Percentiles rank a stretch among this genome's conserved stretches.
Conservation (phyloP, 1,140 invertebrate genomes). For the Heterodera carotae region DNA sequence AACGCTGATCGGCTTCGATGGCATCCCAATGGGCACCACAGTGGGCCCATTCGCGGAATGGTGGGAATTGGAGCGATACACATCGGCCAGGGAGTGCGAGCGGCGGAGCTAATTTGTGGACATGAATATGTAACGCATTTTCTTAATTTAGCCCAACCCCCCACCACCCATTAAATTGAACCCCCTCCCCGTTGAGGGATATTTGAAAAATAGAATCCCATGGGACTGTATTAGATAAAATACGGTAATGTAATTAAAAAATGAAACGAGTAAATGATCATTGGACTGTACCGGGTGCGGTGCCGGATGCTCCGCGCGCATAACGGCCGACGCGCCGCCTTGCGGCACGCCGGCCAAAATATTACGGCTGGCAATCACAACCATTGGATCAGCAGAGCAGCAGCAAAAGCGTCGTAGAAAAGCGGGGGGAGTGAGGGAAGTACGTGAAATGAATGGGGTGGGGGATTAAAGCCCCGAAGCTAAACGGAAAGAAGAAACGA, state of each 20-base stretch:
- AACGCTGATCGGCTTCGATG: slow-evolving; percentile 18
- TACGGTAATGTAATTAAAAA: too few relatives aligned
- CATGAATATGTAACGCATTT: too few relatives aligned
- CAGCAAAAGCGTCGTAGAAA: too few relatives aligned
- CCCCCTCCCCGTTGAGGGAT: too few relatives aligned
- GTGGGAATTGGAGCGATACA: neutral
- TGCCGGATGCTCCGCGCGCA: slow-evolving; percentile 18
- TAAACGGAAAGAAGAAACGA: neutral
- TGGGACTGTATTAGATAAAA: too few relatives aligned
- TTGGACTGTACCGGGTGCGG: slow-evolving; percentile 17
- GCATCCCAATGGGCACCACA: slow-evolving; percentile 25
- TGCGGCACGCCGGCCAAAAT: slow-evolving; percentile 4
- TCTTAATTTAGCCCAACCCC: too few relatives aligned
- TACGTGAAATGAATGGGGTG: neutral
- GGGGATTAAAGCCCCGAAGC: neutral
- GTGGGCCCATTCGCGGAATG: slow-evolving; percentile 7
- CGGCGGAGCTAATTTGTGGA: slow-evolving; percentile 4
- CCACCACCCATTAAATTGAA: too few relatives aligned
- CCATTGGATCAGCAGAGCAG: neutral
- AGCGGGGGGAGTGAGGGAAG: neutral
- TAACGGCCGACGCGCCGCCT: slow-evolving; percentile 17
- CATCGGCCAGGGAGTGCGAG: slow-evolving; percentile 12
- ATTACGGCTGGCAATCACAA: slow-evolving; percentile 6
- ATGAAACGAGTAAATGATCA: too few relatives aligned
- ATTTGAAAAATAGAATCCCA: too few relatives aligned